phyloP scores from a whole-genome alignment of 2,888 invertebrate genomes.

The Stenurella melanura region DNA sequence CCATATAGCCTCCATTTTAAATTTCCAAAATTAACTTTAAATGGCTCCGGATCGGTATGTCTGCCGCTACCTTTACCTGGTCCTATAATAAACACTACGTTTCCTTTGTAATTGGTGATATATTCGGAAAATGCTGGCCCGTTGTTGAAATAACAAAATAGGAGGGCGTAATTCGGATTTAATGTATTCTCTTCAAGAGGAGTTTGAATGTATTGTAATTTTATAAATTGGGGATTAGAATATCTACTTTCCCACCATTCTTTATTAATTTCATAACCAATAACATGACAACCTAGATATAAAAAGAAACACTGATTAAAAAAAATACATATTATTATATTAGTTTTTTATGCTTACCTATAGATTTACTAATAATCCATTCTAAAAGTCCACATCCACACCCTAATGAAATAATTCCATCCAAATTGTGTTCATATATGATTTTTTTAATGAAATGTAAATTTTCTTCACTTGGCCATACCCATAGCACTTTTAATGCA shows the following conservation, averaged over 20 bases:
- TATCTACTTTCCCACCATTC: slow-evolving; percentile 88
- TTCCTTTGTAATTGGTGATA: slow-evolving; percentile 79
- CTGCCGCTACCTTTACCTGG: slow-evolving; percentile 79
- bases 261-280: slow-evolving; percentile 85
- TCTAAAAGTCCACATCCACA: slow-evolving; percentile 89
- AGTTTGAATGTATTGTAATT: slow-evolving; percentile 74
- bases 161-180: slow-evolving; percentile 75
- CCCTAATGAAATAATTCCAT: slow-evolving; percentile 81
- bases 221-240: slow-evolving; percentile 83
- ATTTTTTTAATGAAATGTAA: slow-evolving; percentile 76
- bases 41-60: slow-evolving; percentile 84
- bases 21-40: slow-evolving; percentile 75
- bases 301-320: neutral
- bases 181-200: slow-evolving; percentile 67
- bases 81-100: slow-evolving; percentile 84
- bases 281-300: slow-evolving; percentile 71
- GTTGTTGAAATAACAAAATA: slow-evolving; percentile 90
- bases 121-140: slow-evolving; percentile 82
- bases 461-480: slow-evolving; percentile 82
- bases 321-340: neutral
- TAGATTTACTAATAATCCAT: slow-evolving; percentile 82
- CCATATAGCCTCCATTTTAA: slow-evolving; percentile 77
- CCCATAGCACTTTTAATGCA: slow-evolving; percentile 79
- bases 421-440: slow-evolving; percentile 73
- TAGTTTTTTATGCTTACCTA: slow-evolving; percentile 74